Conservation (phyloP, 2,113 vertebrate species). For the Vimba vimba region DNA sequence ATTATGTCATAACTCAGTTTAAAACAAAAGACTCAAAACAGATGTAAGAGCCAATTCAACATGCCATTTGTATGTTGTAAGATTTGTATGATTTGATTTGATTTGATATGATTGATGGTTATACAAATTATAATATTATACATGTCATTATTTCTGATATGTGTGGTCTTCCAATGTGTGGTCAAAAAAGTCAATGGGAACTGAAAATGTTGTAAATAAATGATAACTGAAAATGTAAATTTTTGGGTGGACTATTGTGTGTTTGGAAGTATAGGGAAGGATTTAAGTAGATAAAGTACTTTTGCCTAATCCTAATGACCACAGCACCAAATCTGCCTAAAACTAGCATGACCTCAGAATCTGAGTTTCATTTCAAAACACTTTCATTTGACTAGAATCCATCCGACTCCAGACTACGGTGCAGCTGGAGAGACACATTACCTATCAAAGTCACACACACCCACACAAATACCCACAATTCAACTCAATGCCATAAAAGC, state of each 20-base stretch:
- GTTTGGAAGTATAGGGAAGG: not conserved
- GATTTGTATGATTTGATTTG: not conserved
- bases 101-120: not conserved
- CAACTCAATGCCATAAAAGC: constrained; percentile 37
- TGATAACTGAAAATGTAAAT: not conserved
- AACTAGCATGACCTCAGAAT: constrained; percentile 25
- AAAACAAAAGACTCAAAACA: not conserved
- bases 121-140: not conserved
- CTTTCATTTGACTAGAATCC: constrained; percentile 14
- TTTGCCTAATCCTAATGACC: not conserved
- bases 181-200: not conserved
- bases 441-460: constrained; percentile 25
- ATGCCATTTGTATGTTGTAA: not conserved
- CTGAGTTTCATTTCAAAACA: not conserved
- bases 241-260: not conserved
- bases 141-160: too few species aligned
- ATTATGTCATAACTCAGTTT: not conserved
- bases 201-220: not conserved
- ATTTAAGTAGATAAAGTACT: not conserved
- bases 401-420: constrained; percentile 16
- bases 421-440: constrained; percentile 24
- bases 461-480: constrained; percentile 35
- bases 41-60: not conserved
- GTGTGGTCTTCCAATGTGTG: not conserved
- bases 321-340: constrained; percentile 26